Evolutionary conservation across 2,888 invertebrate species (phyloP), one percentile per base, ranked within the genome.

Genomic region (Lordiphosa andalusiaca): DNA sequence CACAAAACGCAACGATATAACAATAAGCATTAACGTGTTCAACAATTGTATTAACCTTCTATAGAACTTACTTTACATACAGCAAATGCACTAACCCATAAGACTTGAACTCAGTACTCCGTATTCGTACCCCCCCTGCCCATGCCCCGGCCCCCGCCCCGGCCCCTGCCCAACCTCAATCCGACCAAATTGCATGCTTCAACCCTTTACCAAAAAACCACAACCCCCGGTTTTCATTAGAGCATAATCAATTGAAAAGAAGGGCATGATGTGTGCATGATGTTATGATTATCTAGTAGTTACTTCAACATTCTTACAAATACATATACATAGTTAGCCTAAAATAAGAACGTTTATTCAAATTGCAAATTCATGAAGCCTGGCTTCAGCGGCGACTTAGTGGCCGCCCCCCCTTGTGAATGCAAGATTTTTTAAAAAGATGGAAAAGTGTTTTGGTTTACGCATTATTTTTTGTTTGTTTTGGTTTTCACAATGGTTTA

Each of bases 21-120:
- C 77, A 80, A 76, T 69, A 76, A 73, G 56, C 57, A 63, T 38
- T 44, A 65, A 66, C 66, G 63, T 76, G 77, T 76, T 73, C 63
- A 69, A 36, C 55, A 61, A 63, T 38, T 56, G 25, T 50, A 58
- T 53, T 40, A 38, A 53, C 41, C 58, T 58, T 53, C 50, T 47
- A 67, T 47, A 67, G 39, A 42, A 49, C 57, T 52, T 57, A 46
- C 49, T 57, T 60, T 37, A 41, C 52, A 55, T 61, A 50, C 44
- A 6, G 48, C 42, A 68, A 39, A 63, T 38, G 41, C 37, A 53
- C 16, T 44, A 19, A 39, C 39, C 62, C 30, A 30, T 30, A 30
- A 30, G 30, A 30, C 30, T 30, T 30, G 30, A 30, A 30, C 30
- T 30, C 30, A 30, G 10, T 30, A 30, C 30, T 30, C 30, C 30